phyloP scores from a whole-genome alignment of 2,797 vertebrate species.

The Mus caroli region DNA sequence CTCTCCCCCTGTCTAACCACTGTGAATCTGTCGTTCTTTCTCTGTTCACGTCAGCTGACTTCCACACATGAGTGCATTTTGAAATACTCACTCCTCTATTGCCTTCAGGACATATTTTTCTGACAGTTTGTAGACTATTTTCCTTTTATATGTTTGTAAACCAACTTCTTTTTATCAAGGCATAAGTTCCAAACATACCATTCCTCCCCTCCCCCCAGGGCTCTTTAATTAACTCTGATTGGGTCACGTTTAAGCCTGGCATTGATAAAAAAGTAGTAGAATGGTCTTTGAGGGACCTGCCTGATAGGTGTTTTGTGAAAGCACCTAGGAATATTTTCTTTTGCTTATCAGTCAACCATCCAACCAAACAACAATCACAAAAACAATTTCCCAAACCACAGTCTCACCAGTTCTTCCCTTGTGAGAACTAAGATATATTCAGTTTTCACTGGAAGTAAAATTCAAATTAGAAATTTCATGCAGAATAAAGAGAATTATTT shows the following conservation, averaged over 20 bases:
- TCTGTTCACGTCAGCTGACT: constrained; percentile 51
- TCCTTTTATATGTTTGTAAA: constrained; percentile 70
- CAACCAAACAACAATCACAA: background rate
- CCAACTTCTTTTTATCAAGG: constrained; percentile 65
- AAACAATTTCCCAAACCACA: constrained; percentile 6
- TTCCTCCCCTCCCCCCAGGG: background rate
- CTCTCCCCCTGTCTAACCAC: background rate
- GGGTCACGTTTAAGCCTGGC: constrained; percentile 51
- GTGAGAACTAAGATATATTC: constrained; percentile 58
- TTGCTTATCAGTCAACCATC: background rate
- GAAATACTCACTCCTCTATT: constrained; percentile 50
- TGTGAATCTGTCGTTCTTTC: constrained; percentile 6
- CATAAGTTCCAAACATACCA: background rate
- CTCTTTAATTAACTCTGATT: constrained; percentile 72
- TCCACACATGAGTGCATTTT: constrained; percentile 51
- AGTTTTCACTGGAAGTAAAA: constrained; percentile 62
- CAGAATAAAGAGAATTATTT: constrained; percentile 58
- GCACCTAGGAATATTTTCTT: constrained; percentile 21
- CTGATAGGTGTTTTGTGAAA: constrained; percentile 33
- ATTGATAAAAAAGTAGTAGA: constrained; percentile 55
- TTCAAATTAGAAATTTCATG: constrained; percentile 46
- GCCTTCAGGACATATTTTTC: constrained; percentile 54
- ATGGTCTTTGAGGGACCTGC: constrained; percentile 29
- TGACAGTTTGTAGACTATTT: constrained; percentile 40
- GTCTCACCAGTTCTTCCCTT: constrained; percentile 40